Evolutionary conservation across 2,888 invertebrate species (phyloP).

Genomic region (Trileptium ribeirensis): DNA sequence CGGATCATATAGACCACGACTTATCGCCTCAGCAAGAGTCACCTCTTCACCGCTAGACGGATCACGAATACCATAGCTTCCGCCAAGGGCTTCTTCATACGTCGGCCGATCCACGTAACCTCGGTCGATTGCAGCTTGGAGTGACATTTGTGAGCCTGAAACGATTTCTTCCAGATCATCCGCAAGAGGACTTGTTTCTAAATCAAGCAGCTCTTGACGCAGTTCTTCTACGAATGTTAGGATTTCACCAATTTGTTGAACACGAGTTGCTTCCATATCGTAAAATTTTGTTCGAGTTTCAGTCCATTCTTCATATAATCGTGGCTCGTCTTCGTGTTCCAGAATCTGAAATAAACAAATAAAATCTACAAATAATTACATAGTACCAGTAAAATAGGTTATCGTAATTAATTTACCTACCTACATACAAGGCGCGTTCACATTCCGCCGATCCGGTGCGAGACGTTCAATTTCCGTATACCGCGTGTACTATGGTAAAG

Average conservation of each 20-base stretch:
- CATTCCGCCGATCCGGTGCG: too few species aligned
- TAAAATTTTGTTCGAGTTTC: conserved; percentile 50
- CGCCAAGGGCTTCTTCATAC: conserved; percentile 70
- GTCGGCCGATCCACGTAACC: conserved; percentile 69
- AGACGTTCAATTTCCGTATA: too few species aligned
- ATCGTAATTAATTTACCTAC: too few species aligned
- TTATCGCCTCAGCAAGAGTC: conserved; percentile 83
- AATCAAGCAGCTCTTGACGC: conserved; percentile 76
- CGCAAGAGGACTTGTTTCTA: conserved; percentile 61
- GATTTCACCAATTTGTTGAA: conserved; percentile 67
- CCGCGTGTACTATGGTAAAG: too few species aligned
- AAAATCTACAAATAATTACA: too few species aligned
- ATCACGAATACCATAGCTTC: conserved; percentile 70
- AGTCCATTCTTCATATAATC: conserved; percentile 48
- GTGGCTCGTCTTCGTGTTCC: conserved; percentile 50
- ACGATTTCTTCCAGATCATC: conserved; percentile 62
- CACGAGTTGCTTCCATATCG: conserved; percentile 49
- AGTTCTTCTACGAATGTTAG: conserved; percentile 88
- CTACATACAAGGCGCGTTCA: too few species aligned
- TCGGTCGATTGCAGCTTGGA: conserved; percentile 75
- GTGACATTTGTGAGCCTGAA: conserved; percentile 67
- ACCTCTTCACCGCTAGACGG: conserved; percentile 62
- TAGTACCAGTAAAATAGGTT: too few species aligned
- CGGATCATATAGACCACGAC: conserved; percentile 78
- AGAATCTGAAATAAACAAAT: conserved; percentile 35